A percentile compares a stretch with the other conserved stretches of the same genome.
phyloP scores from a whole-genome alignment of 2,888 invertebrate species.

The Furcula furcula region DNA sequence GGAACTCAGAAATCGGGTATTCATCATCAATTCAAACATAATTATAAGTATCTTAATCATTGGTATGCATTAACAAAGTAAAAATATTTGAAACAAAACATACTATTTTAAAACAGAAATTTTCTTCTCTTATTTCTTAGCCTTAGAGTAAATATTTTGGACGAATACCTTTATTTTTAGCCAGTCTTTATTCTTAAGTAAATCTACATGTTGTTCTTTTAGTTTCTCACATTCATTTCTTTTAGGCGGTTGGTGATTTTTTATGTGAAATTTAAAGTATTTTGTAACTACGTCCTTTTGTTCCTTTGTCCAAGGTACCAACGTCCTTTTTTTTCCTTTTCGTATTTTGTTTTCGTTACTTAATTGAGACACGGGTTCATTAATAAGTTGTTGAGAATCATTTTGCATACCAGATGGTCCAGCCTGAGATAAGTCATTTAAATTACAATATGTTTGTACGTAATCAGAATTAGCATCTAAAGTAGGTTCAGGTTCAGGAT shows the following conservation, averaged over 20 bases:
- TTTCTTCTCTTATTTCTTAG: slow-evolving; percentile 11
- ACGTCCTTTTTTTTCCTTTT: slow-evolving; percentile 16
- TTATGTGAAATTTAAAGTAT: slow-evolving; percentile 27
- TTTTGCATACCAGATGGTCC: slow-evolving; percentile 17
- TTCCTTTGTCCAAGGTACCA: slow-evolving; percentile 29
- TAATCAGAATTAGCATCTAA: slow-evolving; percentile 8
- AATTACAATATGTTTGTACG: slow-evolving; percentile 13
- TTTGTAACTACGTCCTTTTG: slow-evolving; percentile 20
- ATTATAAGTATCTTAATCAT: slow-evolving; percentile 11
- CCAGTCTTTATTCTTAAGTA: slow-evolving; percentile 31
- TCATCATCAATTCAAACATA: slow-evolving; percentile 14
- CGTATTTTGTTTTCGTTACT: slow-evolving; percentile 6
- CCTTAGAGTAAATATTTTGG: slow-evolving; percentile 15
- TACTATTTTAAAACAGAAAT: slow-evolving; percentile 7
- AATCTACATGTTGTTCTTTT: slow-evolving; percentile 15
- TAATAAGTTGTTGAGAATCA: slow-evolving; percentile 14
- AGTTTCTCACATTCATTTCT: slow-evolving; percentile 20
- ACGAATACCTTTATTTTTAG: slow-evolving; percentile 32
- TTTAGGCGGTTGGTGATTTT: slow-evolving; percentile 27
- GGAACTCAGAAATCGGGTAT: slow-evolving; percentile 6
- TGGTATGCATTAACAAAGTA: slow-evolving; percentile 10
- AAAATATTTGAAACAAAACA: slow-evolving; percentile 12
- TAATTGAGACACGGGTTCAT: slow-evolving; percentile 6
- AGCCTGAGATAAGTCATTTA: slow-evolving; percentile 14
- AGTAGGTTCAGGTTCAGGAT: slow-evolving; percentile 2